Conservation (phyloP, 2,113 vertebrate species). For the Chauna torquata region DNA sequence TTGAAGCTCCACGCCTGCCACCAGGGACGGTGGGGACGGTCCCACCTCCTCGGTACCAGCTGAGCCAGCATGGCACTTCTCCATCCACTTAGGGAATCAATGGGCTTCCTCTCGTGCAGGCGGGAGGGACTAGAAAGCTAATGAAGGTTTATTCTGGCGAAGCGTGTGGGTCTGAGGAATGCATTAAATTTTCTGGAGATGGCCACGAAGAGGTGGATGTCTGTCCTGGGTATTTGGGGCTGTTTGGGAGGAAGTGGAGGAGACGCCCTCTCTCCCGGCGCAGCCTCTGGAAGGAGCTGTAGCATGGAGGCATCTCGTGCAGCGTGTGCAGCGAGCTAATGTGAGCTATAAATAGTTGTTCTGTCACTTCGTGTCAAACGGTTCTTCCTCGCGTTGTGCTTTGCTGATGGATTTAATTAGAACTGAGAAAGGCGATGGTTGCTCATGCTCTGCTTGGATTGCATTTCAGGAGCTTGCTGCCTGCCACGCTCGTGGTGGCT, state of each 20-base stretch:
- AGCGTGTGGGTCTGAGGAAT: background rate
- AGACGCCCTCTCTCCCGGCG: background rate
- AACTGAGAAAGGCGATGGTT: background rate
- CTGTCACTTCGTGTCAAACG: background rate
- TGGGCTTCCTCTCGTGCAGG: background rate
- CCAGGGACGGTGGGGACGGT: accelerated
- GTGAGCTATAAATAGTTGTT: background rate
- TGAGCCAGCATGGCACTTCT: accelerated
- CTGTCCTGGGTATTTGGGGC: too few relatives aligned
- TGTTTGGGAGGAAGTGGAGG: background rate
- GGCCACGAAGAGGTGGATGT: accelerated
- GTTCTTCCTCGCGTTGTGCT: background rate
- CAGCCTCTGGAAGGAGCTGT: background rate
- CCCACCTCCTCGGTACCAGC: background rate
- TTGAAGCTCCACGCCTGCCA: background rate
- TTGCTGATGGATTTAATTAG: background rate
- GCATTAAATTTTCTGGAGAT: background rate
- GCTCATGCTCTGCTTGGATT: background rate
- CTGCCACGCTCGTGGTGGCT: background rate
- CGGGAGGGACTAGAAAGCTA: background rate
- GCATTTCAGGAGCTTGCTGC: background rate
- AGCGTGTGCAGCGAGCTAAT: background rate
- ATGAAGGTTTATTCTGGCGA: background rate
- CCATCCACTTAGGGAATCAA: background rate
- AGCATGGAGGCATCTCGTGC: background rate